A percentile compares a stretch with the other conserved stretches of the same genome.
Evolutionary conservation across 35 echinoderm and acorn worm species (phyloP).

Genomic region (Diadema setosum): DNA sequence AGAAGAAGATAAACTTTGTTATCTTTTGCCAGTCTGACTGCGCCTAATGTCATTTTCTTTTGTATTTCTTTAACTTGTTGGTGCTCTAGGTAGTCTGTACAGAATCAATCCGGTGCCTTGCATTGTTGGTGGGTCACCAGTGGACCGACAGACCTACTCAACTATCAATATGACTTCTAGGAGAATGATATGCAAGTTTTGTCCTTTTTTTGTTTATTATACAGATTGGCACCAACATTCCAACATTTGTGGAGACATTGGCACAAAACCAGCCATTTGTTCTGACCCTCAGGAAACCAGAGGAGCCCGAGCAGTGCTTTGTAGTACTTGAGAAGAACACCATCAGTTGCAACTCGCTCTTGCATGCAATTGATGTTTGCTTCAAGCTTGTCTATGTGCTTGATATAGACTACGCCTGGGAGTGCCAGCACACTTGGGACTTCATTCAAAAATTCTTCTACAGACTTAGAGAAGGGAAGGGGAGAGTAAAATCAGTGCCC

Average conservation of each 20-base stretch:
- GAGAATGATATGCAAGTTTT: too few species aligned
- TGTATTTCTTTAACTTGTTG: too few species aligned
- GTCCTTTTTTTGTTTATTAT: neutral
- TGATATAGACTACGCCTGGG: neutral
- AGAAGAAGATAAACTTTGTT: too few species aligned
- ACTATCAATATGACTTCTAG: too few species aligned
- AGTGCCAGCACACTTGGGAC: conserved; percentile 22
- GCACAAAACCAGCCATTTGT: conserved; percentile 2
- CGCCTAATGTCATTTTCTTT: too few species aligned
- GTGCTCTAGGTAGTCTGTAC: too few species aligned
- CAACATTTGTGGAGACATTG: neutral
- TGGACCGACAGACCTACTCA: too few species aligned
- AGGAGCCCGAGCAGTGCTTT: neutral
- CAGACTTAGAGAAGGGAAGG: conserved; percentile 29
- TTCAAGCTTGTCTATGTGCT: conserved; percentile 4
- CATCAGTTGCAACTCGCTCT: neutral
- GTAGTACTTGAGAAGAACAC: neutral
- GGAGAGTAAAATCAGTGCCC: neutral
- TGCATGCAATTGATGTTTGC: conserved; percentile 23
- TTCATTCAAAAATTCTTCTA: conserved; percentile 21
- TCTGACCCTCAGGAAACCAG: neutral
- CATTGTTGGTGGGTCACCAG: too few species aligned
- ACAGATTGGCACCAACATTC: neutral
- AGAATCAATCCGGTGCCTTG: too few species aligned
- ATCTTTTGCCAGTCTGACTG: too few species aligned